These are phyloP conservation scores for Forpus xanthops DNA, from an alignment of 2,797 vertebrate species.

Conservation along the genomic window DNA sequence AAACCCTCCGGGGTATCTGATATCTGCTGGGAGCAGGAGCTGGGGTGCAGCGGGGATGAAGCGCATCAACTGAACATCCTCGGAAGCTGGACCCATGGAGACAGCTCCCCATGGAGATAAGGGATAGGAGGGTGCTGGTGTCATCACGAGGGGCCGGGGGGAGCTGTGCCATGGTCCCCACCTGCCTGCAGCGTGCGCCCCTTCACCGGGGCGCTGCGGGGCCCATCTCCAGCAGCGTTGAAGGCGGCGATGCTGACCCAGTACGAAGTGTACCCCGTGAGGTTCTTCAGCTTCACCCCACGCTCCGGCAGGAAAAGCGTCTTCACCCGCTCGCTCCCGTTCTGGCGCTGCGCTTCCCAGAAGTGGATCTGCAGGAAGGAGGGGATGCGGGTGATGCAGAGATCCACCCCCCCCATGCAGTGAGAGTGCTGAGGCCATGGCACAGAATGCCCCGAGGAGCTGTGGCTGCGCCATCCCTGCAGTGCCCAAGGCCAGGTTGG, in stretches of 20 bases:
- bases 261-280: slow-evolving; percentile 94
- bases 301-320: slow-evolving; percentile 92
- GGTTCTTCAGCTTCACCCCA: slow-evolving; percentile 91
- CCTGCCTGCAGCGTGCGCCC: slow-evolving; percentile 95
- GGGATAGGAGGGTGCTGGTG: no score
- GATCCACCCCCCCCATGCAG: fast-evolving
- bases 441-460: background rate
- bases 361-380: slow-evolving; percentile 85
- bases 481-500: background rate
- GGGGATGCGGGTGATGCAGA: fast-evolving
- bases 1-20: background rate
- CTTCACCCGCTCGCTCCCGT: slow-evolving; percentile 84
- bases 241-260: slow-evolving; percentile 92
- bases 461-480: background rate
- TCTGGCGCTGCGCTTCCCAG: slow-evolving; percentile 89
- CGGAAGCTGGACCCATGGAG: background rate
- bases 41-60: background rate
- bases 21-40: background rate
- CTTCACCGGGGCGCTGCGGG: slow-evolving; percentile 83
- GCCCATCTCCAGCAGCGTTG: slow-evolving; percentile 93
- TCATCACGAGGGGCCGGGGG: background rate
- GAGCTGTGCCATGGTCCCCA: slow-evolving; percentile 35
- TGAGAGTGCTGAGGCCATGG: background rate
- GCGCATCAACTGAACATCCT: background rate
- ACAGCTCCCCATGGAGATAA: background rate